These are phyloP conservation scores for Drosophila eugracilis DNA, from an alignment of 1,140 invertebrate species.

Conservation along the genomic window DNA sequence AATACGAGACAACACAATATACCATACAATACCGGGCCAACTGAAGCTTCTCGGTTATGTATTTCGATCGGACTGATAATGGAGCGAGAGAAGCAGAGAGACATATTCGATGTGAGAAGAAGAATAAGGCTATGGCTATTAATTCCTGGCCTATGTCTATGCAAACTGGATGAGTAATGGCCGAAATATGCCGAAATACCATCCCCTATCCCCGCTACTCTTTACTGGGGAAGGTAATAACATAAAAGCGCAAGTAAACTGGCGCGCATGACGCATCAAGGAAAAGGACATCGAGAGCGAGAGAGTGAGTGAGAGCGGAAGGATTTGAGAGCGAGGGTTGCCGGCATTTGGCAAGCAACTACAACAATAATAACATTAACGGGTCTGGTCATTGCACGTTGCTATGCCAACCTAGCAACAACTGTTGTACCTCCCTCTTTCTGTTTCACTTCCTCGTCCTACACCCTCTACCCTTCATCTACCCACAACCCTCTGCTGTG, in stretches of 20 bases:
- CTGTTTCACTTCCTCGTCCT: background rate
- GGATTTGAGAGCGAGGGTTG: conserved; percentile 53
- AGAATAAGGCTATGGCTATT: conserved; percentile 37
- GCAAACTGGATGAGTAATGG: conserved; percentile 70
- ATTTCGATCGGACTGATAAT: conserved; percentile 46
- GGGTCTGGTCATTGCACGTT: conserved; percentile 71
- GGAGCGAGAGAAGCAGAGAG: background rate
- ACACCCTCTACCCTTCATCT: background rate
- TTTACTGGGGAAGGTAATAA: conserved; percentile 14
- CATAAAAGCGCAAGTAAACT: conserved; percentile 75
- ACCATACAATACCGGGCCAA: conserved; percentile 17
- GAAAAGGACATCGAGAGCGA: conserved; percentile 61
- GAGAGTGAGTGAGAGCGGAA: conserved; percentile 30
- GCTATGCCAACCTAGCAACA: conserved; percentile 62
- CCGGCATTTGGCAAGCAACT: conserved; percentile 37
- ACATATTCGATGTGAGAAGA: conserved; percentile 22
- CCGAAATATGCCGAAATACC: conserved; percentile 51
- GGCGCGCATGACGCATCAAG: conserved; percentile 74
- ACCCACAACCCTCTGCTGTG: conserved; percentile 7
- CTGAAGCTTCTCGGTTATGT: conserved; percentile 38
- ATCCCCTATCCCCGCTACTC: conserved; percentile 8
- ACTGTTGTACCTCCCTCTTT: conserved; percentile 9
- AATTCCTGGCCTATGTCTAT: conserved; percentile 61
- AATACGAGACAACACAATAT: conserved; percentile 29
- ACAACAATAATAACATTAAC: conserved; percentile 47